Evolutionary conservation across 2,797 vertebrate species (phyloP), one percentile per base, ranked within the genome.

Genomic region (Darevskia nairensis): DNA sequence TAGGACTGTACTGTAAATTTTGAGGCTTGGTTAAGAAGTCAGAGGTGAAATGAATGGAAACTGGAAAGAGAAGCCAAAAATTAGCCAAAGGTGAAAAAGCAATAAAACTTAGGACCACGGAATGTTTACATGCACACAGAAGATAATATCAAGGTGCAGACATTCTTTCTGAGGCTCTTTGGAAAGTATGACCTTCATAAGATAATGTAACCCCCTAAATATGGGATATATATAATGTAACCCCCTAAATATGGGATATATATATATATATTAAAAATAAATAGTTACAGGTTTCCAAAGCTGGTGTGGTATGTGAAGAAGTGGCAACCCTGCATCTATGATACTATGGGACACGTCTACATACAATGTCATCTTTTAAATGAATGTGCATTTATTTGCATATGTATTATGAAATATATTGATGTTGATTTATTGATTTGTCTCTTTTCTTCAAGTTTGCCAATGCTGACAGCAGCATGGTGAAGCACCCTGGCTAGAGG

Each of bases 351-450:
- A 61, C 59, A 61, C 10, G 6, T 19, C 59, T 61, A 61, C 59
- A 61, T 61, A 61, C 17, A 61, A 23, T 23, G 21, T 19, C 17
- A 1, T 61, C 4, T 61, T 61, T 61, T 61, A 61, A 61, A 61
- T 61, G 19, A 61, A 61, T 1, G 5, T 61, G 21, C 21, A 19
- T 23, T 61, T 61, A 39, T 44, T 27, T 17, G 25, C 8, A 19
- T 4, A 66, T 6, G 0, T 0, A 0, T n/a, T 19, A 69, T 76
- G 21, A 84, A 69, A 72, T 46, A 78, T n/a, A 32, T 66, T 86
- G 32, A 59, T 85, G 85, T 66, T 17, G 76, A 93, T 64, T 93
- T 84, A 93, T 55, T 0, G 19, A 55, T 55, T 69, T 68, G 29
- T 19, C 82, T 86, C 44, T 68, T 78, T 50, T 55, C 50, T 6